phyloP scores from a whole-genome alignment of 23 tunicate species.

The Styela clava region DNA sequence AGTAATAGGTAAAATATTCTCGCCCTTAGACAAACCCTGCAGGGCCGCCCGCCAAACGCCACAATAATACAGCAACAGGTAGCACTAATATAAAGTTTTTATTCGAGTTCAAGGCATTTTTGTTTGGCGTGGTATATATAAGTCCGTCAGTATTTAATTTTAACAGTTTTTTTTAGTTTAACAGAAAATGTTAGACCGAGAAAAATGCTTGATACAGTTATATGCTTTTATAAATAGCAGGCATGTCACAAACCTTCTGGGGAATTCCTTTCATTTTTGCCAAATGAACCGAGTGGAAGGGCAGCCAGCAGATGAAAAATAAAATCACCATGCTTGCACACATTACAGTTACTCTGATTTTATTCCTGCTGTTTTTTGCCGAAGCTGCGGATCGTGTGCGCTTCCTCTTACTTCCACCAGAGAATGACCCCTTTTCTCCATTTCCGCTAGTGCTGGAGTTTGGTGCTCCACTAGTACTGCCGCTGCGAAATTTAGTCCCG shows the following conservation, averaged over 20 bases:
- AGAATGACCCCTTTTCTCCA: background rate
- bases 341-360: constrained; percentile 79
- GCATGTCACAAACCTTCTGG: background rate
- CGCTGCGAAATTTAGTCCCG: background rate
- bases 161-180: too few species aligned
- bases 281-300: constrained; percentile 64
- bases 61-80: too few species aligned
- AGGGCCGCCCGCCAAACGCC: too few species aligned
- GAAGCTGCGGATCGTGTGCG: constrained; percentile 22
- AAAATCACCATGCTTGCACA: constrained; percentile 63
- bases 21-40: too few species aligned
- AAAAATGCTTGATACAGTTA: too few species aligned
- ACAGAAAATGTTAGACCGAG: too few species aligned
- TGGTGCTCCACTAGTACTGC: background rate
- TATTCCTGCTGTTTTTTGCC: constrained; percentile 43
- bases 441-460: constrained; percentile 1
- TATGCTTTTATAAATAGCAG: too few species aligned
- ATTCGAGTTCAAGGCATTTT: too few species aligned
- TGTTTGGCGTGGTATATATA: too few species aligned
- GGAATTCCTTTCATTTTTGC: constrained; percentile 51
- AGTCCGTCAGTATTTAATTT: too few species aligned
- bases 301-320: constrained; percentile 73
- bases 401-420: constrained; percentile 8
- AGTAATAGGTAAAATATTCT: too few species aligned
- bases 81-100: too few species aligned